phyloP scores from a whole-genome alignment of 2,113 vertebrate genomes.

The Prionailurus viverrinus region DNA sequence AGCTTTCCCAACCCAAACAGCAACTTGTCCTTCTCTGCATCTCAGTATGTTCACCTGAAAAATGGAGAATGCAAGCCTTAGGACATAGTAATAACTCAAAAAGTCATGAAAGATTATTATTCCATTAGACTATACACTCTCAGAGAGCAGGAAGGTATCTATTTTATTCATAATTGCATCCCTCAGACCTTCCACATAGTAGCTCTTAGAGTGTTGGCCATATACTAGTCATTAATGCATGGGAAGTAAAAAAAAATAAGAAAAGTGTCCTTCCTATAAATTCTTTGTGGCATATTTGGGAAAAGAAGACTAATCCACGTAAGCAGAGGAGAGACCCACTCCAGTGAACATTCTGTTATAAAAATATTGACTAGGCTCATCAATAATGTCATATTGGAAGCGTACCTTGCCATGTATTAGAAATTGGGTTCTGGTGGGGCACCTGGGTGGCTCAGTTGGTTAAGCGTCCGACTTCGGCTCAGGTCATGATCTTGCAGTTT shows the following conservation, averaged over 20 bases:
- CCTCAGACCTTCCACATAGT: neutral
- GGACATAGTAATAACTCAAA: neutral
- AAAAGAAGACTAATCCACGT: neutral
- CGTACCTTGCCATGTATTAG: neutral
- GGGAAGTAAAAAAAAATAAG: neutral
- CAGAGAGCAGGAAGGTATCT: neutral
- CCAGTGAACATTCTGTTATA: neutral
- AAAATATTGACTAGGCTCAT: neutral
- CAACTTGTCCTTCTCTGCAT: neutral
- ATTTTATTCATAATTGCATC: neutral
- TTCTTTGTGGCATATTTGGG: neutral
- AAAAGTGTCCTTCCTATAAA: neutral
- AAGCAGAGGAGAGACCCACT: neutral
- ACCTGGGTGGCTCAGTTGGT: no score
- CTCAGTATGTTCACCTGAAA: neutral
- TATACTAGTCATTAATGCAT: neutral
- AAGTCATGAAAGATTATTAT: neutral
- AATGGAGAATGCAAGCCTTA: neutral
- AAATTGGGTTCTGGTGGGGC: neutral
- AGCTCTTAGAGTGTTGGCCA: neutral
- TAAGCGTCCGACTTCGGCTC: no score
- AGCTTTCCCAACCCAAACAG: neutral
- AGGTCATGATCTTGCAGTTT: no score
- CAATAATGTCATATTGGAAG: neutral
- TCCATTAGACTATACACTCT: neutral